Evolutionary conservation across 2,888 invertebrate species (phyloP).

Genomic region (Synanthedon formicaeformis): DNA sequence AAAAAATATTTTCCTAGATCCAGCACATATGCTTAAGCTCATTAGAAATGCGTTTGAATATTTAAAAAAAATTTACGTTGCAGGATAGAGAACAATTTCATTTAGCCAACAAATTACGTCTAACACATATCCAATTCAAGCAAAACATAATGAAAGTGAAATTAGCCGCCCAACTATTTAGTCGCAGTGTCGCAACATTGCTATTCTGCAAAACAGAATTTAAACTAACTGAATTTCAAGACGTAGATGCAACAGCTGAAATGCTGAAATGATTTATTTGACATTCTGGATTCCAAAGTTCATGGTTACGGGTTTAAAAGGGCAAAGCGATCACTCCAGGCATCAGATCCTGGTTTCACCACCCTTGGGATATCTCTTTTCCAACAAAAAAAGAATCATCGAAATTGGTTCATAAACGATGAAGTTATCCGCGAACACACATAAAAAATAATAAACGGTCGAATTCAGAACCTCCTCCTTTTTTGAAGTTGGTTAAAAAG

Average conservation of each 20-base stretch:
- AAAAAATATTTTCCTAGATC: not conserved
- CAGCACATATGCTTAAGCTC: not conserved
- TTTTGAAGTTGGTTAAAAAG: no score
- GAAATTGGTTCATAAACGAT: no score
- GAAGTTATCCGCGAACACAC: no score
- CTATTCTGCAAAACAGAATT: not conserved
- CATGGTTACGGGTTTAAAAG: not conserved
- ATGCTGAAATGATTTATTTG: not conserved
- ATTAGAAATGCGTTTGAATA: slow-evolving; percentile 4
- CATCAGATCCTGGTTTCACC: no score
- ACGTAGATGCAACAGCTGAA: not conserved
- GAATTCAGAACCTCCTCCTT: no score
- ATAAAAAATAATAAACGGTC: no score
- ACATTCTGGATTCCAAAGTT: not conserved
- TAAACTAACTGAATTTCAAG: not conserved
- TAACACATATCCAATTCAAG: not conserved
- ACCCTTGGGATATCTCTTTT: no score
- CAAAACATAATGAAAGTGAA: not conserved
- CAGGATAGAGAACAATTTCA: not conserved
- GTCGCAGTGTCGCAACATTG: not conserved
- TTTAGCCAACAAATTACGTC: not conserved
- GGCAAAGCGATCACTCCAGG: no score
- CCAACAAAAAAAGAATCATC: no score
- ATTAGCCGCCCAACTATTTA: not conserved
- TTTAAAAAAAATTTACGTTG: slow-evolving; percentile 1